These are phyloP conservation scores for Caenorhabditis becei DNA, from an alignment of 2,888 invertebrate genomes.

Conservation along the genomic window DNA sequence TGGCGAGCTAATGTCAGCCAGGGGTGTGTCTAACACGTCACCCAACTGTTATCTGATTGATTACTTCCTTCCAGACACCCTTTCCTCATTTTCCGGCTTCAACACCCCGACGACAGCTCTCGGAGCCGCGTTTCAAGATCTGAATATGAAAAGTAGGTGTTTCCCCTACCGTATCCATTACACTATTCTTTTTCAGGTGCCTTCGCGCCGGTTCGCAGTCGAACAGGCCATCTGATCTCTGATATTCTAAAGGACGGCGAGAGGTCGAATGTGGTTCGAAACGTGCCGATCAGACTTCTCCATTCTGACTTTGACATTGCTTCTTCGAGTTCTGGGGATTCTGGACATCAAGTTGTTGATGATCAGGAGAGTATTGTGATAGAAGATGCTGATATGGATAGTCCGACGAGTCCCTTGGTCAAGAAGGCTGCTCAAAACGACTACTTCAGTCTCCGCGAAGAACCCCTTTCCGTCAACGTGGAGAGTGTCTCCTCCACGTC, in stretches of 20 bases:
- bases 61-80: slow-evolving; percentile 44
- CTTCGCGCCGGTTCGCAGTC: slow-evolving; percentile 54
- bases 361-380: slow-evolving; percentile 58
- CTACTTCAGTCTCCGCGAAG: slow-evolving; percentile 22
- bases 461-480: slow-evolving; percentile 64
- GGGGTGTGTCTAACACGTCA: too few species aligned
- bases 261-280: slow-evolving; percentile 33
- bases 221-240: slow-evolving; percentile 27
- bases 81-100: slow-evolving; percentile 69
- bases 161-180: not conserved
- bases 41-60: too few species aligned
- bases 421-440: slow-evolving; percentile 52
- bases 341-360: slow-evolving; percentile 50
- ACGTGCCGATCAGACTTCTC: slow-evolving; percentile 54
- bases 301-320: slow-evolving; percentile 49
- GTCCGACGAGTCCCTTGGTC: slow-evolving; percentile 65
- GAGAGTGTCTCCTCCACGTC: slow-evolving; percentile 66
- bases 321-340: slow-evolving; percentile 55
- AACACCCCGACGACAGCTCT: slow-evolving; percentile 73
- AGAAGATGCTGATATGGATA: slow-evolving; percentile 65
- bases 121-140: slow-evolving; percentile 68
- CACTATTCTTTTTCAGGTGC: slow-evolving; percentile 60
- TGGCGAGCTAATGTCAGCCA: too few species aligned
- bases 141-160: slow-evolving; percentile 67
- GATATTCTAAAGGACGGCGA: slow-evolving; percentile 43